Base-by-base conservation (phyloP, 2,888 invertebrate species). In the Ernsta delagoae region DNA sequence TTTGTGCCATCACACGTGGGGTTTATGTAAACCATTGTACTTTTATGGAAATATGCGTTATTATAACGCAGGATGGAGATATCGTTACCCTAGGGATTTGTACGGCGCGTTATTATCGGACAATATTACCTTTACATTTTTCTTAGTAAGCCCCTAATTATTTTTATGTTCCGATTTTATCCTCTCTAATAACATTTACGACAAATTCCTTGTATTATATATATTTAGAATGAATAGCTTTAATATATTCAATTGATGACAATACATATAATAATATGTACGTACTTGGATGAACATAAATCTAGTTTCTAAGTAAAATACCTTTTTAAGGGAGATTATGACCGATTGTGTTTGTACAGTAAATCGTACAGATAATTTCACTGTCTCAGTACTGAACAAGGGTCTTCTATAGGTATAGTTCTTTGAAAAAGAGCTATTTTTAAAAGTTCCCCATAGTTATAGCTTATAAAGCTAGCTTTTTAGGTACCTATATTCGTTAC, bases 1-100 rank as follows among this genome's bases (percentile, higher is more conserved):
- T 76, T 78, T 79, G 79, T 76, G 77, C 79, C 82, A 81, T 81
- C 80, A 81, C 81, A 84, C 83, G 82, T 80, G 79, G 80, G 77
- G 77, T 81, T 75, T 80, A 83, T 85, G 83, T 84, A 85, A 84
- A 82, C 84, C 86, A 80, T 83, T 77, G 81, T 80, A 81, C 83
- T 83, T 85, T 84, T 85, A 87, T 87, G 83, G 80, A 83, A 83
- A 86, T 84, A 76, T 72, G 75, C 80, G 78, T 80, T 82, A 85
- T 85, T 84, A 85, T 81, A 81, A 79, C 75, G 75, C 75, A 78
- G 77, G 75, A 82, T 81, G 76, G 79, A 79, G 77, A 76, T 70
- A 70, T 76, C 77, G 77, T 79, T 81, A 78, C 75, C 71, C 73
- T 54, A 67, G 75, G 80, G 78, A 81, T 80, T 83, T 81, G 78